Conservation (phyloP, 2,113 vertebrate genomes). For the Entomyzon cyanotis region DNA sequence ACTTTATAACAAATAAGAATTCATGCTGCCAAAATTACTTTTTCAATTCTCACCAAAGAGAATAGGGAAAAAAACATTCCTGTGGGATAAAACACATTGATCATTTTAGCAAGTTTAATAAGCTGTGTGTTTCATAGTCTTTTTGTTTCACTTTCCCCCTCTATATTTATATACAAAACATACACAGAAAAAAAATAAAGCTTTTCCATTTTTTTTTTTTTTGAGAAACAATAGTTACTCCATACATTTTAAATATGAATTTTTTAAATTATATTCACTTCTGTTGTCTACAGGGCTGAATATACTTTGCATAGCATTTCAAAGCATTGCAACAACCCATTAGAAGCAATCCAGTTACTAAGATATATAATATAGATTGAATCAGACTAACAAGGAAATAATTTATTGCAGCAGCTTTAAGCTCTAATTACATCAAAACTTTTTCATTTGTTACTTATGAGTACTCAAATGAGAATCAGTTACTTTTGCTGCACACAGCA, state of each 20-base stretch:
- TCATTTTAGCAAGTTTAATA: constrained; percentile 11
- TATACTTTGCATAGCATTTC: not conserved
- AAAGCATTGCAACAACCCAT: not conserved
- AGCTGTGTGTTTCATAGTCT: not conserved
- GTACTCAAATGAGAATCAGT: not conserved
- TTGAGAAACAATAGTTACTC: not conserved
- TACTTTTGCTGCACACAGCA: not conserved
- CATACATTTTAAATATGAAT: not conserved
- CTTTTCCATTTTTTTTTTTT: not conserved
- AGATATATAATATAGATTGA: not conserved
- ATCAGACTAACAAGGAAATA: not conserved
- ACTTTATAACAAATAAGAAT: constrained; percentile 2
- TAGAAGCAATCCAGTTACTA: not conserved
- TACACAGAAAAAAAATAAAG: not conserved
- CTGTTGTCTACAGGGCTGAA: not conserved
- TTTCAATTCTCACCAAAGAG: not conserved
- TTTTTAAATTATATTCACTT: not conserved
- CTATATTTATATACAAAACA: not conserved
- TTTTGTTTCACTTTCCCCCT: not conserved
- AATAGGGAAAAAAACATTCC: not conserved
- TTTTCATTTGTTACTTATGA: not conserved
- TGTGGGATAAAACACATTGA: not conserved
- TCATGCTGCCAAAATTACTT: not conserved
- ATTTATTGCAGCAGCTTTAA: not conserved
- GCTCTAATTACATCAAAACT: not conserved